Conservation (phyloP, 2,797 vertebrate genomes). For the Sebastes minor region DNA sequence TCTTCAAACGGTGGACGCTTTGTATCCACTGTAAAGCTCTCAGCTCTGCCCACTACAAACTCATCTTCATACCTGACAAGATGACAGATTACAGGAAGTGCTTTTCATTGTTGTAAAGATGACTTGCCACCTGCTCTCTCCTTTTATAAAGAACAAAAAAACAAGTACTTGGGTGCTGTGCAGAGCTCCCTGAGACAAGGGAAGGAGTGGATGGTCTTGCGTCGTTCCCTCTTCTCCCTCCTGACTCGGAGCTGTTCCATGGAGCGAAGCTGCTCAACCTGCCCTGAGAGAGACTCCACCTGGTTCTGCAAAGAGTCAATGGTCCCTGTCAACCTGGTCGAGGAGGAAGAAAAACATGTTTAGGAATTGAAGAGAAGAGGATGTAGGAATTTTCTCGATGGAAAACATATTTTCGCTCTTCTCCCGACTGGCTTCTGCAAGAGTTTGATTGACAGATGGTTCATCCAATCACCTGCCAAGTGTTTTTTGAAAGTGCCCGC, state of each 20-base stretch:
- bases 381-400: too few species aligned
- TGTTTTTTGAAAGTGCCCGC: too few species aligned
- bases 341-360: background rate
- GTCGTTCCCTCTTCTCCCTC: constrained; percentile 91
- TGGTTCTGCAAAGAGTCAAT: constrained; percentile 91
- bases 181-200: constrained; percentile 92
- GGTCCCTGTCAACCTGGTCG: constrained; percentile 86
- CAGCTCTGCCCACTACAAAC: constrained; percentile 82
- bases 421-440: too few species aligned
- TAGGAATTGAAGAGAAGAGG: background rate
- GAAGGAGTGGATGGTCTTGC: constrained; percentile 95
- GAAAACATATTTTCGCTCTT: too few species aligned
- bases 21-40: constrained; percentile 83
- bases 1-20: constrained; percentile 89
- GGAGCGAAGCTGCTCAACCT: constrained; percentile 89
- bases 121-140: background rate
- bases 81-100: background rate
- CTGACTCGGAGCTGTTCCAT: constrained; percentile 91
- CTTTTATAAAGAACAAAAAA: background rate
- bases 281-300: constrained; percentile 91
- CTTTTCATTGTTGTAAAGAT: too few species aligned
- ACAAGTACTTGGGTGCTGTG: constrained; percentile 79
- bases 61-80: constrained; percentile 88
- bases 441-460: too few species aligned
- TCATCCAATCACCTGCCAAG: too few species aligned